Evolutionary conservation across 1,140 invertebrate genomes (phyloP).

Genomic region (Drosophila burlai): DNA sequence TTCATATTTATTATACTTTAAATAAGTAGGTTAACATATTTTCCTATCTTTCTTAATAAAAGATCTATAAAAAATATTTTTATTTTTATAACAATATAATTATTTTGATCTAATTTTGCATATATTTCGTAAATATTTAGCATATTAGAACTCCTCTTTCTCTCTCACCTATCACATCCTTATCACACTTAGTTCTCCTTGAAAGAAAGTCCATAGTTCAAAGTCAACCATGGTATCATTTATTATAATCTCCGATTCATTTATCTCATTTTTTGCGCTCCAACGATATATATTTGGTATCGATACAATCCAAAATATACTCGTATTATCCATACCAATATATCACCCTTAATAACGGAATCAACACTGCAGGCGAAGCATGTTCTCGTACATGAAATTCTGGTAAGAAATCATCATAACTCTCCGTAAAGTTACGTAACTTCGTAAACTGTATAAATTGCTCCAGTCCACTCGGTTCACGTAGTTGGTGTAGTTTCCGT

Average conservation of each 20-base stretch:
- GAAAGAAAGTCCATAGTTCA: neutral
- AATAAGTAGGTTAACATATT: neutral
- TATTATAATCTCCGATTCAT: slow-evolving; percentile 57
- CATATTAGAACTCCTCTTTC: neutral
- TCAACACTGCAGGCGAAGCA: slow-evolving; percentile 89
- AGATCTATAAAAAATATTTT: neutral
- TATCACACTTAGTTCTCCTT: neutral
- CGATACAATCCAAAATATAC: slow-evolving; percentile 23
- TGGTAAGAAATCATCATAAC: slow-evolving; percentile 88
- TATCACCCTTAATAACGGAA: slow-evolving; percentile 21
- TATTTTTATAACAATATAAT: neutral
- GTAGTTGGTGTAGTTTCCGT: slow-evolving; percentile 52
- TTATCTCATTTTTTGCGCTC: slow-evolving; percentile 72
- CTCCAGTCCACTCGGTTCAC: slow-evolving; percentile 22
- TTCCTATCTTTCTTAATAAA: neutral
- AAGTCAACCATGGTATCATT: slow-evolving; percentile 35
- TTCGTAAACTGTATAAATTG: slow-evolving; percentile 41
- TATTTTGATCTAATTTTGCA: neutral
- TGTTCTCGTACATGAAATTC: slow-evolving; percentile 93
- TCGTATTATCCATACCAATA: slow-evolving; percentile 25
- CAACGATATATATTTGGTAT: slow-evolving; percentile 36
- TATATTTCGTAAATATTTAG: neutral
- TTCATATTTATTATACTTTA: neutral
- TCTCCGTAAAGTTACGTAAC: slow-evolving; percentile 22
- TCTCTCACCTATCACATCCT: neutral